Conservation (phyloP, 1,140 invertebrate genomes). For the Drosophila busckii region DNA sequence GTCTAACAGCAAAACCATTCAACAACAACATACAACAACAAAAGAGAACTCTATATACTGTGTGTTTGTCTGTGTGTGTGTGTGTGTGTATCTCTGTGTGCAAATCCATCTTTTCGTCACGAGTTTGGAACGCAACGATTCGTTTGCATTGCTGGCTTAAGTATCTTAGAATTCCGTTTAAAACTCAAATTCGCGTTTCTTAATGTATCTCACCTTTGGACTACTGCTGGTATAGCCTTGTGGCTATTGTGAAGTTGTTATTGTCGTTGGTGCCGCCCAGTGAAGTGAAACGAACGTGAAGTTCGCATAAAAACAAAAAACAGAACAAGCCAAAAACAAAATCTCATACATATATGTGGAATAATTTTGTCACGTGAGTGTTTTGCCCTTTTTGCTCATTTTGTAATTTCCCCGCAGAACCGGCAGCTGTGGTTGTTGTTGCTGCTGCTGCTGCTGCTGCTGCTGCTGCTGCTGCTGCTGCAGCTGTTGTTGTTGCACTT, state of each 20-base stretch:
- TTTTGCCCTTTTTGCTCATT: slow-evolving; percentile 18
- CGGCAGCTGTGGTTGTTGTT: slow-evolving; percentile 2
- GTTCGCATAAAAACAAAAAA: too few relatives aligned
- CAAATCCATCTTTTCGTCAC: slow-evolving; percentile 44
- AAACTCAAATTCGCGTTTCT: slow-evolving; percentile 43
- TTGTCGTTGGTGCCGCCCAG: slow-evolving; percentile 10
- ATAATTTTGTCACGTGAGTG: slow-evolving; percentile 56
- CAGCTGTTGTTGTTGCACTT: slow-evolving; percentile 12
- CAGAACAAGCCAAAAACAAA: slow-evolving; percentile 12
- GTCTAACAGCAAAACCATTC: slow-evolving; percentile 8
- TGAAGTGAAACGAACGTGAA: slow-evolving; percentile 49
- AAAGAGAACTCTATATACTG: slow-evolving; percentile 9
- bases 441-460: neutral
- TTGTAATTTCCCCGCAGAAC: slow-evolving; percentile 28
- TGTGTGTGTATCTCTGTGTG: slow-evolving; percentile 2
- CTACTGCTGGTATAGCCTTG: slow-evolving; percentile 41
- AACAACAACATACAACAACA: slow-evolving; percentile 9
- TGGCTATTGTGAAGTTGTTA: slow-evolving; percentile 33
- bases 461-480: too few relatives aligned
- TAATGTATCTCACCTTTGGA: slow-evolving; percentile 65
- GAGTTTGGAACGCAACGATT: slow-evolving; percentile 65
- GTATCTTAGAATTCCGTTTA: slow-evolving; percentile 40
- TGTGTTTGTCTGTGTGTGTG: slow-evolving; percentile 23
- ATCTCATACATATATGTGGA: slow-evolving; percentile 16
- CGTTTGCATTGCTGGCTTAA: slow-evolving; percentile 36